Percentiles rank a stretch among this genome's conserved stretches.
These are phyloP conservation scores for Graptemys geographica DNA, from an alignment of 2,797 vertebrate genomes.

Conservation along the genomic window DNA sequence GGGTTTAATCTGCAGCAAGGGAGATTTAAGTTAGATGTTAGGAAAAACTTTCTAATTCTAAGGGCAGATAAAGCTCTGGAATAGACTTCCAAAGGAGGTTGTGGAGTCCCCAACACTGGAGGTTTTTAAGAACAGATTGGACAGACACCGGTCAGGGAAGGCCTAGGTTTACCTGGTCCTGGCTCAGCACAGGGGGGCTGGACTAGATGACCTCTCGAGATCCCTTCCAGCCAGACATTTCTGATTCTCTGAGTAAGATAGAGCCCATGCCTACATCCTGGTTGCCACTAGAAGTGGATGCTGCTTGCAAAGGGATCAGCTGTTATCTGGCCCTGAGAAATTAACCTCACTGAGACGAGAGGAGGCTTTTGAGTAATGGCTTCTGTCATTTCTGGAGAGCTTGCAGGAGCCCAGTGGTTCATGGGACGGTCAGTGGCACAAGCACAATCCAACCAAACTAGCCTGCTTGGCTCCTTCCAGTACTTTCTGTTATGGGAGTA, in stretches of 20 bases:
- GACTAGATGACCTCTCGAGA: neutral
- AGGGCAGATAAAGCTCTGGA: neutral
- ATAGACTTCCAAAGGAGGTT: neutral
- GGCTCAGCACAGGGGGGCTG: neutral
- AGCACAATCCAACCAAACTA: neutral
- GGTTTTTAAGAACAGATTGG: neutral
- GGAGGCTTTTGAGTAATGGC: rapidly evolving
- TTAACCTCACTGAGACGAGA: neutral
- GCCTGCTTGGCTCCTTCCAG: neutral
- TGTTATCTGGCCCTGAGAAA: neutral
- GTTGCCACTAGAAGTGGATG: rapidly evolving
- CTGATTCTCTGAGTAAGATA: neutral
- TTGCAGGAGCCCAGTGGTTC: neutral
- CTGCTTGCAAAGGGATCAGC: neutral
- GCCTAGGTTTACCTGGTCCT: neutral
- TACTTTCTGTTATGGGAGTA: slow-evolving; percentile 9
- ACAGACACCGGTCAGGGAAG: neutral
- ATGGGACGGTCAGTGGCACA: too few species aligned
- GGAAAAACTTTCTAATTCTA: neutral
- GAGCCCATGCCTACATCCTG: neutral
- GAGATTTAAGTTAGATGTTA: neutral
- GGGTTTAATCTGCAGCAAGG: neutral
- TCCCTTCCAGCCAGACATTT: neutral
- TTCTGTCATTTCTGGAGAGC: neutral
- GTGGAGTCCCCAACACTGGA: neutral